Conservation (phyloP, 2,113 vertebrate species). For the Oncorhynchus masou region DNA sequence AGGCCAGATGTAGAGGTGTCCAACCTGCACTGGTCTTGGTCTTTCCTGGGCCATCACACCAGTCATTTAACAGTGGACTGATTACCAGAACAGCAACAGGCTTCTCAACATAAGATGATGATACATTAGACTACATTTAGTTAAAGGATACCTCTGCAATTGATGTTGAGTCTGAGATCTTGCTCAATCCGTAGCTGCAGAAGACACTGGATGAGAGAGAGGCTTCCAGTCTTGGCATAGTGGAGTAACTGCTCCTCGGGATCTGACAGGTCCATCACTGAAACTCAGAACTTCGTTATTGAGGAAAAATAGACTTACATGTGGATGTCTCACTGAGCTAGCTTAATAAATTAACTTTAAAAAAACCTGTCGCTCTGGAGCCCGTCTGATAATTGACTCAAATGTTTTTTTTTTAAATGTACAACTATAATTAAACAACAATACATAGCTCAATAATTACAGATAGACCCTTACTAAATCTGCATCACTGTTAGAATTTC, state of each 20-base stretch:
- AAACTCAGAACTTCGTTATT: neutral
- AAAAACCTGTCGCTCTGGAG: no score
- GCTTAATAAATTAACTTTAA: no score
- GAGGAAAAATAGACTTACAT: no score
- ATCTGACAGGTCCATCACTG: slow-evolving; percentile 50
- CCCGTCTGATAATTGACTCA: no score
- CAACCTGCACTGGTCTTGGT: slow-evolving; percentile 81
- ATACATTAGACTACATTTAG: neutral
- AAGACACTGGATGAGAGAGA: slow-evolving; percentile 70
- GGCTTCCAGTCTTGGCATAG: slow-evolving; percentile 78
- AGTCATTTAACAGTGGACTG: neutral
- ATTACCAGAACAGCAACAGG: no score
- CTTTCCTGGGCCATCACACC: slow-evolving; percentile 67
- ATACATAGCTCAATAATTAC: no score
- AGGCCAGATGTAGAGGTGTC: slow-evolving; percentile 88
- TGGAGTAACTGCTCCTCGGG: slow-evolving; percentile 80
- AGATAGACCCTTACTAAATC: no score
- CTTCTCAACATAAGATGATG: neutral
- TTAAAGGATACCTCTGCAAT: slow-evolving; percentile 80
- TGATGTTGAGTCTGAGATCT: slow-evolving; percentile 72
- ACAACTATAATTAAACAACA: no score
- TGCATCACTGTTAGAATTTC: no score
- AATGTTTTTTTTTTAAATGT: no score
- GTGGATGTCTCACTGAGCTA: no score
- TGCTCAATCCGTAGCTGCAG: slow-evolving; percentile 68